Base-by-base conservation (phyloP, 2,113 vertebrate genomes). In the Stercorarius parasiticus region DNA sequence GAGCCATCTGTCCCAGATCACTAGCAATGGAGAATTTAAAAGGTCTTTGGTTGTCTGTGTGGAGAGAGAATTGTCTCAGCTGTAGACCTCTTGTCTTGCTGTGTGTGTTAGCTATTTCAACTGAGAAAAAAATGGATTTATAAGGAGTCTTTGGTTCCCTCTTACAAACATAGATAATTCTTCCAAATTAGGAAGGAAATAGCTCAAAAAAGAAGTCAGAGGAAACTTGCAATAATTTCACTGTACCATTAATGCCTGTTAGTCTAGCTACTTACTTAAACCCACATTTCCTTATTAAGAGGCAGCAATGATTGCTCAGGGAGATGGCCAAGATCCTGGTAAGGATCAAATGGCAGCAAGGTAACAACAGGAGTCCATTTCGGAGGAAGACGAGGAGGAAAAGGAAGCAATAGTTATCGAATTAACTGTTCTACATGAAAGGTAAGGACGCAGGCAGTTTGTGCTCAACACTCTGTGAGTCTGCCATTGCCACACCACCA, bases 141-240 rank as follows among this genome's bases (percentile, higher is more conserved):
- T 55, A 43, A 64, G 34, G 16, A 74, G 25, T 34, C 18, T 72
- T 74, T 90, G 2, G 16, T 93, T 94, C 29, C 3, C 8, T 76
- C 34, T 92, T 80, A 27, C 52, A 90, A 76, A 80, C 49, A 49
- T 6, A 53, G 18, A 10, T 72, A 43, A 34, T 80, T 94, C 13
- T 92, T 86, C 53, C 36, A 86, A 76, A 85, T 81, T 83, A 72
- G 62, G 66, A 85, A 90, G 85, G 88, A 95, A 90, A 30, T 52
- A 69, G 26, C 58, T 92, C 8, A 65, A 55, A 76, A 85, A 76
- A 79, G 25, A 85, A 72, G 30, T 76, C 34, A 26, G 40, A 76
- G 40, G 65, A 88, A 93, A 79, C 15, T 55, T 88, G 27, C 18
- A 72, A 23, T 73, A 11, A 67, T 72, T 93, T 92, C 88, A 8